Evolutionary conservation across 2,113 vertebrate species (phyloP).

Genomic region (Cygnus atratus): DNA sequence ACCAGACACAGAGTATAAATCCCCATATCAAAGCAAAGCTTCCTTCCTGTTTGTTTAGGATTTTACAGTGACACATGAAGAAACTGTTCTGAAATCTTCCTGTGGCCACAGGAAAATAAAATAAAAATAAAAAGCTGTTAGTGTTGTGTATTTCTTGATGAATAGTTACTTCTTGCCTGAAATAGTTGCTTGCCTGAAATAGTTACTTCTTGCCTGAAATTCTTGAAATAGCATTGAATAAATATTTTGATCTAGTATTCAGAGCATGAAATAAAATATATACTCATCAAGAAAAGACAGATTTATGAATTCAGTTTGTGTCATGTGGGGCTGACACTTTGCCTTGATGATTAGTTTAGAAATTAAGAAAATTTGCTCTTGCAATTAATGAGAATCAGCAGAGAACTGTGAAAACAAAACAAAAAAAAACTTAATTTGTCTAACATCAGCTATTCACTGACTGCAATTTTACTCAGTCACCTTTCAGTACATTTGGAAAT

Average conservation of each 20-base stretch:
- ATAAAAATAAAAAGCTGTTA: not conserved
- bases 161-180: not conserved
- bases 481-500: not conserved
- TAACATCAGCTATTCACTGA: not conserved
- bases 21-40: not conserved
- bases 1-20: not conserved
- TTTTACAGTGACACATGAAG: not conserved
- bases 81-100: not conserved
- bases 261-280: not conserved
- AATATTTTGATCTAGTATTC: conserved; percentile 4
- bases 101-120: not conserved
- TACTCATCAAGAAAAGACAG: not conserved
- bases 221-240: not conserved
- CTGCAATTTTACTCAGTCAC: not conserved
- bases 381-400: not conserved
- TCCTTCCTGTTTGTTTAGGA: not conserved
- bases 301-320: not conserved
- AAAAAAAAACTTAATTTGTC: not conserved
- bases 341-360: conserved; percentile 28
- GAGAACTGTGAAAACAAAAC: not conserved
- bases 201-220: not conserved
- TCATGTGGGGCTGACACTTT: not conserved
- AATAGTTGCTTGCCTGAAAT: not conserved
- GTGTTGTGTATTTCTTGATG: not conserved
- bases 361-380: conserved; percentile 24